These are phyloP conservation scores for Acrocephalus kingi DNA, from an alignment of 2,113 vertebrate species.

Conservation along the genomic window DNA sequence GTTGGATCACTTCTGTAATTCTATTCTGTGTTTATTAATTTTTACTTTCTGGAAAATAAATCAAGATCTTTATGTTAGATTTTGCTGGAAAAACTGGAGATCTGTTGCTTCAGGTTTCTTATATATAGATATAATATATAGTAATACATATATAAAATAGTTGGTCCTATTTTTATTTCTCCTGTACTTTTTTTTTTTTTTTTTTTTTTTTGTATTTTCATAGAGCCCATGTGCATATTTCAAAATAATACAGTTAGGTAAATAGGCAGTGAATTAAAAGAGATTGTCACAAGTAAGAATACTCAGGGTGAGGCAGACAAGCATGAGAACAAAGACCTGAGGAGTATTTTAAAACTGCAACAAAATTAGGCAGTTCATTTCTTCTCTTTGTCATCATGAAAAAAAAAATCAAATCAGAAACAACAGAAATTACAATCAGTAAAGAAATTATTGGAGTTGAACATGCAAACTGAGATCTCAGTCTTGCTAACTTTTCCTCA, in stretches of 20 bases:
- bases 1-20: background rate
- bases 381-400: background rate
- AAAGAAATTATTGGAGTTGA: background rate
- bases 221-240: background rate
- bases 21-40: background rate
- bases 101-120: background rate
- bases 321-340: background rate
- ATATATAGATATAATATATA: background rate
- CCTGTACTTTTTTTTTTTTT: background rate
- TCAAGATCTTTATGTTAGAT: background rate
- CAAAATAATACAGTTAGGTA: background rate
- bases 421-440: background rate
- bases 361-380: background rate
- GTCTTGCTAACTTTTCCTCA: background rate
- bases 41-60: background rate
- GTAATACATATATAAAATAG: background rate
- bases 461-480: background rate
- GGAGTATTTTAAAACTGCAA: background rate
- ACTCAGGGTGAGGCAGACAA: background rate
- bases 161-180: background rate
- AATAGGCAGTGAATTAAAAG: background rate
- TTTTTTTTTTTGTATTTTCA: background rate
- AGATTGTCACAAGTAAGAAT: background rate
- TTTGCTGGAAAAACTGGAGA: background rate
- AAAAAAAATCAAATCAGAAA: background rate